These are phyloP conservation scores for Drosophila infuscata DNA, from an alignment of 2,888 invertebrate species.

Conservation along the genomic window DNA sequence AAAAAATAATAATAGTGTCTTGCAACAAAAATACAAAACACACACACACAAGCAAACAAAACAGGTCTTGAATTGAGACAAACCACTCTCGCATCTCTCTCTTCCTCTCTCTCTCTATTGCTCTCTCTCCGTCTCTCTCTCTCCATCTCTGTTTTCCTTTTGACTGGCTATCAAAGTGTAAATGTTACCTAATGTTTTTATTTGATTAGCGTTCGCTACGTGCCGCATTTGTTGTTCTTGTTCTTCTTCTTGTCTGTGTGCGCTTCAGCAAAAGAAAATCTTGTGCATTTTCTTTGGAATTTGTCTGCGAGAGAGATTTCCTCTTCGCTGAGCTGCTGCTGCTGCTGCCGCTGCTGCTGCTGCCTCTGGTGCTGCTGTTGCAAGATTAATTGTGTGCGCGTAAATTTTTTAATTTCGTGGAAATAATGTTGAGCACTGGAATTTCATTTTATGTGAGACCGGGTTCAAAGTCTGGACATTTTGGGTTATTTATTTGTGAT, in stretches of 20 bases:
- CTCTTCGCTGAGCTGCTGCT: constrained; percentile 32
- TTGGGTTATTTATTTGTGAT: constrained; percentile 67
- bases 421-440: constrained; percentile 70
- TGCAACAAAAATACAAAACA: constrained; percentile 24
- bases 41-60: constrained; percentile 21
- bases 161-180: constrained; percentile 66
- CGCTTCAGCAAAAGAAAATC: constrained; percentile 43
- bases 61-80: constrained; percentile 61
- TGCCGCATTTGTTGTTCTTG: constrained; percentile 65
- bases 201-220: constrained; percentile 79
- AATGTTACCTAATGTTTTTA: constrained; percentile 80
- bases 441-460: constrained; percentile 60
- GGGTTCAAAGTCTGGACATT: constrained; percentile 23
- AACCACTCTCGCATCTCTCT: constrained; percentile 35
- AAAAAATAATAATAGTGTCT: constrained; percentile 76
- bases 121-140: background rate
- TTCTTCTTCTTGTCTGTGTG: constrained; percentile 26
- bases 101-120: constrained; percentile 11
- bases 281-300: constrained; percentile 74
- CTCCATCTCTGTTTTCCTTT: background rate
- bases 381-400: constrained; percentile 80
- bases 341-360: background rate
- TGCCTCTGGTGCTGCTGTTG: constrained; percentile 2
- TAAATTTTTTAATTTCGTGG: constrained; percentile 82
- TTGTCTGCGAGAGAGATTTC: constrained; percentile 45